Percentiles rank a stretch among this genome's conserved stretches.
phyloP scores from a whole-genome alignment of 2,113 vertebrate genomes.

The Anser cygnoides region DNA sequence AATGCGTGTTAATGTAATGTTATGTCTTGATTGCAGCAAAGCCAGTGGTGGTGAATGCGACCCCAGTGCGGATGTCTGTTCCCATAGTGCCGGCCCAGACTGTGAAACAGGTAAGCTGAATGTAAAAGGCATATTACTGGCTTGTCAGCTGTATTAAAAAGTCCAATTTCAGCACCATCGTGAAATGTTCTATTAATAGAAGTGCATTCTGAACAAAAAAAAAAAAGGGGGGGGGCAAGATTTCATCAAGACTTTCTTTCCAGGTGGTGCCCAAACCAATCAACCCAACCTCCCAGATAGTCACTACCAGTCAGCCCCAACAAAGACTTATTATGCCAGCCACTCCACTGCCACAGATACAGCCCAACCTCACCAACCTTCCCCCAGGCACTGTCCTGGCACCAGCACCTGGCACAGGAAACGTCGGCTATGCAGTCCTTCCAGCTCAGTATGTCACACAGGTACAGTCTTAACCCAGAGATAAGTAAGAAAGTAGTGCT shows the following conservation, averaged over 20 bases:
- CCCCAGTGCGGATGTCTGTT: slow-evolving; percentile 93
- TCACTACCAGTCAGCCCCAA: slow-evolving; percentile 90
- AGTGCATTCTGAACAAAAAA: background rate
- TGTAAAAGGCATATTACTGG: background rate
- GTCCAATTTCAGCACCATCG: background rate
- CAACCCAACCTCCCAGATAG: slow-evolving; percentile 85
- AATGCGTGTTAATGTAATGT: background rate
- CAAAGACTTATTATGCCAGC: slow-evolving; percentile 98
- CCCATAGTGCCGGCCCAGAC: slow-evolving; percentile 91
- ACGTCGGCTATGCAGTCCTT: slow-evolving; percentile 92
- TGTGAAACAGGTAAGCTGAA: slow-evolving; percentile 89
- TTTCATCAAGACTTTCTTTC: background rate
- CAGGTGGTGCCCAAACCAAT: slow-evolving; percentile 93
- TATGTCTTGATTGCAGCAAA: slow-evolving; percentile 81
- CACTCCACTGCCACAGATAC: slow-evolving; percentile 93
- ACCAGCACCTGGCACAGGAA: slow-evolving; percentile 90
- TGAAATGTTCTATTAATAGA: background rate
- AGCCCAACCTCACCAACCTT: slow-evolving; percentile 95
- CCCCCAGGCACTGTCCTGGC: slow-evolving; percentile 93
- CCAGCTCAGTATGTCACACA: slow-evolving; percentile 97
- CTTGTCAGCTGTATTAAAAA: background rate
- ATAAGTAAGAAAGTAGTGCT: background rate
- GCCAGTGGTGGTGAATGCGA: slow-evolving; percentile 88
- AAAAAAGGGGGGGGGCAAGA: background rate
- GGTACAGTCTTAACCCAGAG: slow-evolving; percentile 71